Evolutionary conservation across 2,797 vertebrate genomes (phyloP), one percentile per base, ranked within the genome.

Genomic region (Masticophis lateralis): DNA sequence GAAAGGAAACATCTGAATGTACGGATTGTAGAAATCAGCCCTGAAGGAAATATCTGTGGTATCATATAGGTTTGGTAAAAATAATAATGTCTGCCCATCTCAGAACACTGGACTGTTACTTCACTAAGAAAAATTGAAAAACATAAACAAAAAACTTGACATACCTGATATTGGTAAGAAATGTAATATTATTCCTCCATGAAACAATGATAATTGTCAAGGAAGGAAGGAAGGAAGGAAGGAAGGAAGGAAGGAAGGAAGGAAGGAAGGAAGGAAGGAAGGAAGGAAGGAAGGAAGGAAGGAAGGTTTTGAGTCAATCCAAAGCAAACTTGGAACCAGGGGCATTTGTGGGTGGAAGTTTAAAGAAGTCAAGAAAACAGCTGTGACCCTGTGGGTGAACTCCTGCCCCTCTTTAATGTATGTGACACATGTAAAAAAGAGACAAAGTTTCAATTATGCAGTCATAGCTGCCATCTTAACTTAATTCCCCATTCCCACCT

Each of bases 1-100:
- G 94, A 95, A 92, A 37, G 1, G 22, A n/a, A 86, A 79, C n/a
- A 60, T 93, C 88, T 51, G 94, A 95, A 92, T 93, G 27, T 88
- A 27, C 86, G 90, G 57, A 91, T 90, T 93, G 57, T 96, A 87
- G 94, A 97, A 96, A 95, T 94, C 94, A 95, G 95, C 94, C 10
- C 93, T 91, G 79, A 88, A 95, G 96, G 95, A 95, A 91, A 60
- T 61, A 87, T 95, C 92, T 95, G 89, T 90, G 95, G 57, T 92
- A 96, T 95, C 92, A 55, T 79, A 92, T 92, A 88, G 88, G 53
- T n/a, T 94, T 92, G 91, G 60, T 90, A 95, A 95, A 95, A 89
- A 92, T 32, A 91, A 90, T 94, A 91, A 89, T 93, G 94, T 91
- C 51, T 7, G 5, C 37, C 91, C 95, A 56, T 93, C 89, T 93